Evolutionary conservation across 2,888 invertebrate species (phyloP), one percentile per base, ranked within the genome.

Genomic region (Chymomyza amoena): DNA sequence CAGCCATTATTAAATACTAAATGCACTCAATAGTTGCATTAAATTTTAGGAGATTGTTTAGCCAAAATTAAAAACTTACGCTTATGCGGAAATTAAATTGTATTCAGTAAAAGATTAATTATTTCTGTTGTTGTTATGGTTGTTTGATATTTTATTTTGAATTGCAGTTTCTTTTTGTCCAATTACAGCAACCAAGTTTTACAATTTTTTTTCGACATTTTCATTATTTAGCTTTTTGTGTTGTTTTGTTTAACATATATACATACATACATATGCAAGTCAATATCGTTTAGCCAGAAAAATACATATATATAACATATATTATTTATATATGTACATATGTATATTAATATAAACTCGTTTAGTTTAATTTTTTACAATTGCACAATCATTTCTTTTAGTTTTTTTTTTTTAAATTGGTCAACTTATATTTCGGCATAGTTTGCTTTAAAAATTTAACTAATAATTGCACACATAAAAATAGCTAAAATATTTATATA

Each of bases 91-190:
- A 25, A 25, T 4, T 3, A 25, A 25, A 4, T 9, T 32, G 0
- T 18, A 9, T 9, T 16, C 4, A 54, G 4, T 54, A 54, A 18
- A 54, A 54, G 18, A 54, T 15, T 54, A 18, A 0, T 18, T 16
- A 54, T 54, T 57, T 60, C 66, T 73, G 70, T 75, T 68, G 76
- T 77, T 62, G 67, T 75, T 77, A 74, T 76, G 75, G 76, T 79
- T 81, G 82, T 75, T 72, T 81, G 67, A 79, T 45, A 79, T 76
- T 87, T 84, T 84, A 84, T 87, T 84, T 87, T 76, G 80, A 84
- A 87, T 84, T 84, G 87, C 87, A 84, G 76, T 84, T 84, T 77
- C 59, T 20, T 61, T 81, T 77, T 75, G 77, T 73, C 79, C 77
- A 78, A 83, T 73, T 81, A 79, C 81, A 84, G 72, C 81, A 81